A percentile compares a stretch with the other conserved stretches of the same genome.
Conservation (phyloP, 2,113 vertebrate species). For the Grammomys surdaster region DNA sequence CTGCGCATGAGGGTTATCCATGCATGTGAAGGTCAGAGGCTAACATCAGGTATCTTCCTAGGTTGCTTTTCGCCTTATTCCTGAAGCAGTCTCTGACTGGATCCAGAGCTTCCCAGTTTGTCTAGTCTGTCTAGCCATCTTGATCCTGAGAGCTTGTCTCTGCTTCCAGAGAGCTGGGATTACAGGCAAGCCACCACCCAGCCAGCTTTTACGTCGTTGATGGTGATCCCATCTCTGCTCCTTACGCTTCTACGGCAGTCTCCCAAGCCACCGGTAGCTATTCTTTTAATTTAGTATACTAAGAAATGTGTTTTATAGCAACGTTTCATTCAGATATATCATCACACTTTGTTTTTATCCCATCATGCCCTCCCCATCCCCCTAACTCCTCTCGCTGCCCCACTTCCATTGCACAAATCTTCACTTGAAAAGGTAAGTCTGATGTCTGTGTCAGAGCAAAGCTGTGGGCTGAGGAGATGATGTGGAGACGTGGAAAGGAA, state of each 20-base stretch:
- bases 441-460: background rate
- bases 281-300: background rate
- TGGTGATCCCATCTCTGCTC: background rate
- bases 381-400: background rate
- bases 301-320: background rate
- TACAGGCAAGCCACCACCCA: background rate
- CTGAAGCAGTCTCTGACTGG: background rate
- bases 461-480: background rate
- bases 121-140: background rate
- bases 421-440: constrained; percentile 1
- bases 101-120: background rate
- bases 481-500: background rate
- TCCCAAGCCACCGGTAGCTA: background rate
- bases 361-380: background rate
- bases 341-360: background rate
- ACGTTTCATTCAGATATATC: background rate
- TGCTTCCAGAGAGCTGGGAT: background rate
- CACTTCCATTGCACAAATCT: background rate
- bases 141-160: background rate
- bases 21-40: background rate
- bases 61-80: background rate
- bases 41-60: background rate
- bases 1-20: background rate
- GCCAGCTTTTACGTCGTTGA: background rate
- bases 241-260: background rate